These are phyloP conservation scores for Anthoptus insignis DNA, from an alignment of 2,888 invertebrate species.

Conservation along the genomic window DNA sequence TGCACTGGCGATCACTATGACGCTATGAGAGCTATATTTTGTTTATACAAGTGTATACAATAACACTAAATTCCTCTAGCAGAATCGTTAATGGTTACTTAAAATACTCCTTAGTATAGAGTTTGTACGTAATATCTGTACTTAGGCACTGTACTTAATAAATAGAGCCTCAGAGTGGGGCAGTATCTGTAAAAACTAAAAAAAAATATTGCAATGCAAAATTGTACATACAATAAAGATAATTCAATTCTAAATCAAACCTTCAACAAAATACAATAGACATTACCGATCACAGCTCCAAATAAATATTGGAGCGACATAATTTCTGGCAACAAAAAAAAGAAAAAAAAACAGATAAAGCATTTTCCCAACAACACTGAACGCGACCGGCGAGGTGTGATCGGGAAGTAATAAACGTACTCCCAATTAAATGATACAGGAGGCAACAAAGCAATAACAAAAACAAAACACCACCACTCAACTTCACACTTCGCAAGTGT, in stretches of 20 bases:
- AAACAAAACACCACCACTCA: slow-evolving; percentile 64
- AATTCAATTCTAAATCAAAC: background rate
- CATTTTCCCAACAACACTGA: slow-evolving; percentile 7
- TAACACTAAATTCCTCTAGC: too few relatives aligned
- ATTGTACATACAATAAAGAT: too few relatives aligned
- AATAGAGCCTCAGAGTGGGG: too few relatives aligned
- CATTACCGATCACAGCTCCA: background rate
- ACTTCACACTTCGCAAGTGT: slow-evolving; percentile 83
- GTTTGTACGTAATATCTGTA: too few relatives aligned
- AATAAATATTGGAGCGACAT: slow-evolving; percentile 8
- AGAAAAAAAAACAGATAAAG: slow-evolving; percentile 39
- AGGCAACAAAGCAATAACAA: slow-evolving; percentile 58
- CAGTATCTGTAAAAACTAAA: too few relatives aligned
- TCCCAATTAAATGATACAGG: slow-evolving; percentile 71
- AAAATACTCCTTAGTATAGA: too few relatives aligned
- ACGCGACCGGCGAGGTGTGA: slow-evolving; percentile 32
- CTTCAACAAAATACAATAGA: background rate
- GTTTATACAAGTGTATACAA: too few relatives aligned
- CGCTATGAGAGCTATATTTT: too few relatives aligned
- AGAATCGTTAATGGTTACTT: too few relatives aligned
- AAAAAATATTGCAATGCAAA: too few relatives aligned
- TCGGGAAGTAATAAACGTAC: slow-evolving; percentile 45
- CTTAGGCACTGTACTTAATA: too few relatives aligned
- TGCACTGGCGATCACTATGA: too few relatives aligned
- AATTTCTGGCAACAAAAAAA: slow-evolving; percentile 23